Conservation (phyloP, 1,140 invertebrate species). For the Bombus polaris region DNA sequence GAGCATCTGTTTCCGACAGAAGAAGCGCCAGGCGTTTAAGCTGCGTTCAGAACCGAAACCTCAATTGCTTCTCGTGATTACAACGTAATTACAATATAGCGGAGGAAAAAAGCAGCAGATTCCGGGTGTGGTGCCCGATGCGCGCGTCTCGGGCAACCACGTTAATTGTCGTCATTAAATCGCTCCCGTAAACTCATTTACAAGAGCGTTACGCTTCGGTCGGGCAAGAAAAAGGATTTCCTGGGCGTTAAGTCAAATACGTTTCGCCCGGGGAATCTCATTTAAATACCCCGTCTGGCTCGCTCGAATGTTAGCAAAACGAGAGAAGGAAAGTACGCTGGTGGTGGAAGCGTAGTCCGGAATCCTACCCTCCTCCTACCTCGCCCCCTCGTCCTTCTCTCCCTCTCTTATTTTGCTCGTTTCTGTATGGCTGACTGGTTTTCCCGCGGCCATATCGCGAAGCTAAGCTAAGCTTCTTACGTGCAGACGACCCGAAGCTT, state of each 20-base stretch:
- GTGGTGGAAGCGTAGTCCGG: not conserved
- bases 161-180: slow-evolving; percentile 41
- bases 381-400: fast-evolving
- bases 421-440: slow-evolving; percentile 22
- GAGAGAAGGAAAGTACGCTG: slow-evolving; percentile 4
- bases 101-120: not conserved
- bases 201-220: not conserved
- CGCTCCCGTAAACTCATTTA: slow-evolving; percentile 23
- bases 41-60: not conserved
- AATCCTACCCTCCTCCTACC: not conserved
- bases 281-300: slow-evolving; percentile 42
- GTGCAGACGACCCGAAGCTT: not conserved
- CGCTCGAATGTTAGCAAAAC: not conserved
- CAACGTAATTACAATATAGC: not conserved
- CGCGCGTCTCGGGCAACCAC: not conserved
- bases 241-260: slow-evolving; percentile 33
- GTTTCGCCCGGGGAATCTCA: slow-evolving; percentile 37
- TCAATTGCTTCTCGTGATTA: not conserved
- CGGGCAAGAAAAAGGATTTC: slow-evolving; percentile 15
- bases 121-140: too few species aligned
- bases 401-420: not conserved
- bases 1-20: not conserved
- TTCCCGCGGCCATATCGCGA: slow-evolving; percentile 27
- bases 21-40: too few species aligned
- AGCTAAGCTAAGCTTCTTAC: slow-evolving; percentile 42